Evolutionary conservation across 2,113 vertebrate species (phyloP).

Genomic region (Tichodroma muraria): DNA sequence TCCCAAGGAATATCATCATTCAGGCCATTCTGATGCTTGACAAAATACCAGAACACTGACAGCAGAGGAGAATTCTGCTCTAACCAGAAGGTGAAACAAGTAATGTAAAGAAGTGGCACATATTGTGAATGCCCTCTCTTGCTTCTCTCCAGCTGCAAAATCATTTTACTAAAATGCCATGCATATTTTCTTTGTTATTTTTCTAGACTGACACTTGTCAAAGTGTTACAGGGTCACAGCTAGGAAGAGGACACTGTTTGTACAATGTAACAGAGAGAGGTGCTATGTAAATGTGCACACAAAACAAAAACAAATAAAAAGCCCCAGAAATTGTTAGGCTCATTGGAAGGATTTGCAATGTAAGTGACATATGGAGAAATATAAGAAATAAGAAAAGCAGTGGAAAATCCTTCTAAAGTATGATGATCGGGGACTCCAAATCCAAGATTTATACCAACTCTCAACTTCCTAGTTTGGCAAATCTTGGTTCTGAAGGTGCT

Average conservation of each 20-base stretch:
- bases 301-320: background rate
- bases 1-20: background rate
- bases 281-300: background rate
- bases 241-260: background rate
- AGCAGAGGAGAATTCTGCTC: background rate
- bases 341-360: background rate
- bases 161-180: background rate
- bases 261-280: background rate
- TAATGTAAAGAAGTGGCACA: background rate
- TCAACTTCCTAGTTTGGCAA: background rate
- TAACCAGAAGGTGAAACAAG: background rate
- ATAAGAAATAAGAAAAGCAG: background rate
- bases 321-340: fast-evolving
- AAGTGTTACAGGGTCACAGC: background rate
- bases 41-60: background rate
- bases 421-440: background rate
- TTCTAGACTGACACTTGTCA: background rate
- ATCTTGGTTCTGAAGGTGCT: background rate
- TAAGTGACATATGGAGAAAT: background rate
- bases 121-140: background rate
- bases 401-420: background rate
- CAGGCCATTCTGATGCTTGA: background rate
- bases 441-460: background rate
- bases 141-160: background rate
- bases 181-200: background rate